Percentiles rank a stretch among this genome's conserved stretches.
These are phyloP conservation scores for Campodea augens DNA, from an alignment of 1,140 invertebrate genomes.

Conservation along the genomic window DNA sequence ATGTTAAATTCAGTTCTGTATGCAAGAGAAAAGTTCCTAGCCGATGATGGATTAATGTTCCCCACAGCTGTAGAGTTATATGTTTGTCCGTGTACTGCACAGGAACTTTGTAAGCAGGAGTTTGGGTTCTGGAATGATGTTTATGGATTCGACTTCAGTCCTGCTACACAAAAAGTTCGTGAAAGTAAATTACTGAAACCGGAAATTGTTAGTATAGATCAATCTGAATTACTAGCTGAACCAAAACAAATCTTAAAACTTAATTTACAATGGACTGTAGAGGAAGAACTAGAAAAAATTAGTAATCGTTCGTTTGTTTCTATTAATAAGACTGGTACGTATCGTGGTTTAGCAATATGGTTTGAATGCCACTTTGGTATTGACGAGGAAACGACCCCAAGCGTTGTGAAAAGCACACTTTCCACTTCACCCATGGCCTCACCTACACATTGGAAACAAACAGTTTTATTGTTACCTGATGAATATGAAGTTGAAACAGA, in stretches of 20 bases:
- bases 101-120: slow-evolving; percentile 30
- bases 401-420: slow-evolving; percentile 27
- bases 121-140: slow-evolving; percentile 28
- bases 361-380: slow-evolving; percentile 24
- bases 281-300: slow-evolving; percentile 19
- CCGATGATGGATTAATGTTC: slow-evolving; percentile 30
- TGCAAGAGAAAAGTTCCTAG: slow-evolving; percentile 77
- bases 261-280: slow-evolving; percentile 18
- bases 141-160: slow-evolving; percentile 15
- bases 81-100: slow-evolving; percentile 46
- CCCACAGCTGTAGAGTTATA: slow-evolving; percentile 24
- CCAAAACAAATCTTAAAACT: slow-evolving; percentile 21
- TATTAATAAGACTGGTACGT: slow-evolving; percentile 33
- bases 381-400: slow-evolving; percentile 10
- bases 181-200: slow-evolving; percentile 14
- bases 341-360: slow-evolving; percentile 44
- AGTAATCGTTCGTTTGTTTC: slow-evolving; percentile 22
- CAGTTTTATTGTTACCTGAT: slow-evolving; percentile 38
- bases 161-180: slow-evolving; percentile 10
- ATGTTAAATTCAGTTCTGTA: slow-evolving; percentile 88
- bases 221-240: slow-evolving; percentile 26
- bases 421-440: slow-evolving; percentile 51
- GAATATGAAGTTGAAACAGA: slow-evolving; percentile 21
- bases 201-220: slow-evolving; percentile 14
- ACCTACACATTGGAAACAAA: slow-evolving; percentile 95